Conservation (phyloP, 2,113 vertebrate species). For the Epinephelus lanceolatus region DNA sequence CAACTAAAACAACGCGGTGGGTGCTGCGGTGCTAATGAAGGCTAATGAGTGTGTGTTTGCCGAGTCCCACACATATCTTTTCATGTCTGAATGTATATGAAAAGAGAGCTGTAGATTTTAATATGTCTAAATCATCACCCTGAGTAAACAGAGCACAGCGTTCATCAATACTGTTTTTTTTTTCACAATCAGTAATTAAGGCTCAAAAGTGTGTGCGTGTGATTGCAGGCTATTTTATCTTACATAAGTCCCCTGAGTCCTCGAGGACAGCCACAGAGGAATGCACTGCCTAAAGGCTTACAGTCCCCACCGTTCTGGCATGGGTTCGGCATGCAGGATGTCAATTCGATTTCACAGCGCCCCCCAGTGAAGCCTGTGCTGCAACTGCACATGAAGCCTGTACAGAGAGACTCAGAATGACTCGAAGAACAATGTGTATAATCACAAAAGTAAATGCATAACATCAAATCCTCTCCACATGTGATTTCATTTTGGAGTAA, state of each 20-base stretch:
- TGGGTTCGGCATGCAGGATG: slow-evolving; percentile 93
- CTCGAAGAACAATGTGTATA: background rate
- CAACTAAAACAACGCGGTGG: slow-evolving; percentile 33
- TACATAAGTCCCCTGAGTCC: slow-evolving; percentile 93
- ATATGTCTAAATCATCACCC: slow-evolving; percentile 5
- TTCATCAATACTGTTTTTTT: slow-evolving; percentile 5
- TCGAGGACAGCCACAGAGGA: slow-evolving; percentile 91
- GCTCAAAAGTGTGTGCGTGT: background rate
- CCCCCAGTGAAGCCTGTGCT: slow-evolving; percentile 91
- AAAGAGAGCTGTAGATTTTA: background rate
- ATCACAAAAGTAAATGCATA: background rate
- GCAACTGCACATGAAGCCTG: slow-evolving; percentile 94
- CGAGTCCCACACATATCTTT: slow-evolving; percentile 2
- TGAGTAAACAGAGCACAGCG: background rate
- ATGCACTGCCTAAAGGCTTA: slow-evolving; percentile 87
- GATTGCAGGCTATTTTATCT: slow-evolving; percentile 73
- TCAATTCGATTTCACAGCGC: slow-evolving; percentile 92
- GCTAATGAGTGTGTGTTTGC: slow-evolving; percentile 26
- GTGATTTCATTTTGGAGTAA: background rate
- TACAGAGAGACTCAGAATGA: slow-evolving; percentile 32
- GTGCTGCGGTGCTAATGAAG: slow-evolving; percentile 29
- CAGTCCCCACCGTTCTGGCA: slow-evolving; percentile 93
- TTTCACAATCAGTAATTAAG: slow-evolving; percentile 26
- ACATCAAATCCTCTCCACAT: background rate
- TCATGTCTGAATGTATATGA: slow-evolving; percentile 17